A percentile compares a stretch with the other conserved stretches of the same genome.
These are phyloP conservation scores for Serrognathus titanus DNA, from an alignment of 2,888 invertebrate species.

Conservation along the genomic window DNA sequence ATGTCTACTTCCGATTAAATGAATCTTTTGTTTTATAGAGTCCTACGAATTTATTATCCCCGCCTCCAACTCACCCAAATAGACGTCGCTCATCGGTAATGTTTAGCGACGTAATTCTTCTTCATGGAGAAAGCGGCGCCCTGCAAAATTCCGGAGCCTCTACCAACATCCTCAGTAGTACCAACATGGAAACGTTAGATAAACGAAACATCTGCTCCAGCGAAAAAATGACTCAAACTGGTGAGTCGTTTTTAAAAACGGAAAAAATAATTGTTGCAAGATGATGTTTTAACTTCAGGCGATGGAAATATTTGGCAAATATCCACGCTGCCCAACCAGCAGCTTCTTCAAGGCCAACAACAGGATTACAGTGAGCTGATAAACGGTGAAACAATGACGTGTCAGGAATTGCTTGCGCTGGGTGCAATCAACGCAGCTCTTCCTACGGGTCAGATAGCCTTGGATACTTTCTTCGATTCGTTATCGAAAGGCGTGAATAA, in stretches of 20 bases:
- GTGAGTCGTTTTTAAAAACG: slow-evolving; percentile 42
- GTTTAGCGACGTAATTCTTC: slow-evolving; percentile 81
- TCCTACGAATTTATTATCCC: slow-evolving; percentile 69
- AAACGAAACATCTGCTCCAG: slow-evolving; percentile 71
- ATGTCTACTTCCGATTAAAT: no score
- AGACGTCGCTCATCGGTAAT: slow-evolving; percentile 80
- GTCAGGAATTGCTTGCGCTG: slow-evolving; percentile 87
- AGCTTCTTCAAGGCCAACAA: slow-evolving; percentile 37
- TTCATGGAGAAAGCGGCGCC: slow-evolving; percentile 57
- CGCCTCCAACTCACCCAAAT: slow-evolving; percentile 67
- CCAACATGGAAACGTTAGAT: slow-evolving; percentile 41
- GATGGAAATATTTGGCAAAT: slow-evolving; percentile 70
- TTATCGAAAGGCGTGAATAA: slow-evolving; percentile 33
- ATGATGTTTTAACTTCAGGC: slow-evolving; percentile 40
- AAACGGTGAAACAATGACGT: slow-evolving; percentile 70
- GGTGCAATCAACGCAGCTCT: slow-evolving; percentile 89
- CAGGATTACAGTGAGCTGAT: slow-evolving; percentile 58
- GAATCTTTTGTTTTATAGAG: slow-evolving; percentile 47
- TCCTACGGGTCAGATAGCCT: slow-evolving; percentile 80
- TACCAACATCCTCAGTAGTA: slow-evolving; percentile 34
- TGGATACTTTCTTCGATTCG: slow-evolving; percentile 76
- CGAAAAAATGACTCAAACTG: slow-evolving; percentile 87
- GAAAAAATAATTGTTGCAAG: neutral
- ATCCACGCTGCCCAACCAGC: slow-evolving; percentile 37
- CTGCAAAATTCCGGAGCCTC: slow-evolving; percentile 35